These are phyloP conservation scores for Tenualosa thibaudeaui DNA, from an alignment of 2,797 vertebrate genomes.

Conservation along the genomic window DNA sequence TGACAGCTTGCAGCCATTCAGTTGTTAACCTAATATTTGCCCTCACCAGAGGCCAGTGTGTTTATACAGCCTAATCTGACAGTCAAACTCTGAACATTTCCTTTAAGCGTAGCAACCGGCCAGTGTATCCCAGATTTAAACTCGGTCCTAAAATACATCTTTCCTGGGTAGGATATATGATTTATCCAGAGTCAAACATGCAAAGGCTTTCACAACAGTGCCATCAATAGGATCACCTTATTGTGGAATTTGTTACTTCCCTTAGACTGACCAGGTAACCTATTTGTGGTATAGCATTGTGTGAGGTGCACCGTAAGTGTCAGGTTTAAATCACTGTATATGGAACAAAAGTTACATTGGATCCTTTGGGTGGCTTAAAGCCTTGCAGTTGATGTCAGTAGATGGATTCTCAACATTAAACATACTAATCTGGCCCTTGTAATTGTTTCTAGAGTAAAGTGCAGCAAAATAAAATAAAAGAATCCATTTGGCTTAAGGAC, in stretches of 20 bases:
- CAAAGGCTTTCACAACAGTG: not conserved
- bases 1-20: not conserved
- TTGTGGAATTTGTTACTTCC: not conserved
- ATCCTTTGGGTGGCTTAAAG: not conserved
- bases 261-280: not conserved
- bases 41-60: not conserved
- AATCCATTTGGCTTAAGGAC: conserved; percentile 40
- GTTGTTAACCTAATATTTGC: not conserved
- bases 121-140: not conserved
- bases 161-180: not conserved
- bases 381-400: not conserved
- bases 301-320: not conserved
- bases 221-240: not conserved
- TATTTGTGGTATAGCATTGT: not conserved
- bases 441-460: not conserved
- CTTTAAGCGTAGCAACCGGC: not conserved
- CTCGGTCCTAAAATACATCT: not conserved
- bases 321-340: not conserved
- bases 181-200: not conserved
- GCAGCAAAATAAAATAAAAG: conserved; percentile 18
- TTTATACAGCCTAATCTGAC: not conserved
- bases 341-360: not conserved
- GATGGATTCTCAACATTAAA: not conserved
- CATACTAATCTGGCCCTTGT: not conserved
- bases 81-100: not conserved